Base-by-base conservation (phyloP, 2,113 vertebrate genomes). In the Phrynosoma blainvillii region DNA sequence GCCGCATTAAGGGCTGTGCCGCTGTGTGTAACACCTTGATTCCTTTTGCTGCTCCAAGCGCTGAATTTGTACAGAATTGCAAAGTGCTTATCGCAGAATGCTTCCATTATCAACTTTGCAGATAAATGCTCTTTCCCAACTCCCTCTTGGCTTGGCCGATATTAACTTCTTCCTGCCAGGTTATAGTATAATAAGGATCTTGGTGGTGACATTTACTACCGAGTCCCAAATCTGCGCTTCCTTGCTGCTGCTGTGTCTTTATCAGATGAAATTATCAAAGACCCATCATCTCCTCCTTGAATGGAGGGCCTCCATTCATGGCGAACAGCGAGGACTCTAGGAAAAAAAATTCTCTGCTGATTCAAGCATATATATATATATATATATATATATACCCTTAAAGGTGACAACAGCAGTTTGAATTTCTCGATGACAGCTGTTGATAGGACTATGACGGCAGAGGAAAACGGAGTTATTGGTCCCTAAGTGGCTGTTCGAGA, bases 71-170 rank as follows among this genome's bases (percentile, higher is more conserved):
- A 7, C 56, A 20, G 56, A 42, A 47, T 62, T 20, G 13, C 54
- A n/a, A n/a, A 47, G 84, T 65, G 84, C 59, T n/a, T 40, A 85
- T 85, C 84, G 42, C 7, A 25, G 42, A 77, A 85, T 85, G 73
- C 74, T 42, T 77, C 84, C 74, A 76, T 85, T 85, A 77, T 77
- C 84, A 77, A 65, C 71, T 62, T 40, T 85, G 84, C 27, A 77
- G 74, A 75, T 4, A 76, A 62, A 85, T 18, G 71, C 73, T 77
- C n/a, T 21, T 65, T 40, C 6, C 36, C 23, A 20, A 2, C 32
- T 59, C 56, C 54, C n/a, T 32, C 40, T 82, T 40, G 21, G 54
- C 73, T 75, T 62, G 71, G 32, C 73, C 32, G 1, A 3, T 76
- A 42, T 76, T 62, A 62, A 18, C 80, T 82, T 56, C 9, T n/a